Percentiles rank a stretch among this genome's conserved stretches.
Conservation (phyloP, 2,888 invertebrate species). For the Megalurothrips usitatus region DNA sequence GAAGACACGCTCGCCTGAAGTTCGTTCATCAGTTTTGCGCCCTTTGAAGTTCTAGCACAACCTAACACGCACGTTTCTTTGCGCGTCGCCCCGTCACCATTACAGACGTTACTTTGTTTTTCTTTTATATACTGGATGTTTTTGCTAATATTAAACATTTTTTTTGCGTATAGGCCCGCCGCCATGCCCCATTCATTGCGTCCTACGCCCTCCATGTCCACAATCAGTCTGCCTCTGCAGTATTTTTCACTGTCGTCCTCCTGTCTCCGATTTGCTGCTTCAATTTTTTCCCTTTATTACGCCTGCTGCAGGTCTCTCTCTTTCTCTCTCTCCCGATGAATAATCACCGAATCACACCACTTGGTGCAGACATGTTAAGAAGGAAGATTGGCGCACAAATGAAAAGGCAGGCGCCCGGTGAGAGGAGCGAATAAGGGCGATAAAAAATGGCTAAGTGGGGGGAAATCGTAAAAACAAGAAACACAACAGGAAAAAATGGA, state of each 20-base stretch:
- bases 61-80: no score
- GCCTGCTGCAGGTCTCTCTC: not conserved
- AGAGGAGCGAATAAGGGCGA: not conserved
- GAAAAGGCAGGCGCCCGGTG: not conserved
- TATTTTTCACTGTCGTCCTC: constrained; percentile 11
- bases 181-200: no score
- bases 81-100: no score
- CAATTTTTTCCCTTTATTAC: constrained; percentile 18
- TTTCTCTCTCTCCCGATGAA: constrained; percentile 4
- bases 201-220: no score
- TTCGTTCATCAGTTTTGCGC: no score
- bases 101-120: no score
- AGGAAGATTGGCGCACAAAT: constrained; percentile 8
- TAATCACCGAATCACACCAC: constrained; percentile 24
- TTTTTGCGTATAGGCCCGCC: no score
- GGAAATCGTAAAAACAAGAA: constrained; percentile 1
- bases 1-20: no score
- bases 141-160: no score
- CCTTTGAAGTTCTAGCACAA: no score
- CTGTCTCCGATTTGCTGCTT: constrained; percentile 13
- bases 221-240: not conserved
- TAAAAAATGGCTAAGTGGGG: constrained; percentile 6
- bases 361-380: constrained; percentile 16
- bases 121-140: no score
- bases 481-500: not conserved